Conservation (phyloP, 2,888 invertebrate genomes). For the Lochmaea capreae region DNA sequence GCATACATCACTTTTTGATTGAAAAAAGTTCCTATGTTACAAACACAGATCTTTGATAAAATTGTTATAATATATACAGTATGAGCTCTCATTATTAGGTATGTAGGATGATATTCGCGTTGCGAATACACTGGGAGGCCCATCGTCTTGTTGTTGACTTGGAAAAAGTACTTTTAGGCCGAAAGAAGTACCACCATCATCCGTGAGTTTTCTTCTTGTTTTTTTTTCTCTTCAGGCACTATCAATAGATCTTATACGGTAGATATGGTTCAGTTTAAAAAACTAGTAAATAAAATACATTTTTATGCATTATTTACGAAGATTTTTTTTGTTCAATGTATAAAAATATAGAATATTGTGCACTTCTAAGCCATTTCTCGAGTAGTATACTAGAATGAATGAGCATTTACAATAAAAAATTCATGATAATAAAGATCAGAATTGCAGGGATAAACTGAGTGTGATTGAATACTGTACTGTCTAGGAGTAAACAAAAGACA, state of each 20-base stretch:
- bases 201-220: slow-evolving; percentile 38
- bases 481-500: slow-evolving; percentile 2
- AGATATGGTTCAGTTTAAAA: slow-evolving; percentile 66
- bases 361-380: slow-evolving; percentile 63
- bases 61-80: slow-evolving; percentile 63
- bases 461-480: background rate
- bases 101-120: slow-evolving; percentile 49
- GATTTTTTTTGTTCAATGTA: slow-evolving; percentile 64
- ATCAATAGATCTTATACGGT: slow-evolving; percentile 61
- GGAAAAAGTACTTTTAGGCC: slow-evolving; percentile 51
- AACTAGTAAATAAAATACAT: slow-evolving; percentile 66
- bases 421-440: slow-evolving; percentile 50
- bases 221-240: slow-evolving; percentile 62
- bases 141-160: slow-evolving; percentile 42
- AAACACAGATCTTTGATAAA: slow-evolving; percentile 64
- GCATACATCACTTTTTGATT: slow-evolving; percentile 62
- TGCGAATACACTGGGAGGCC: slow-evolving; percentile 52
- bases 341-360: slow-evolving; percentile 67
- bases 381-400: slow-evolving; percentile 59
- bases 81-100: slow-evolving; percentile 60
- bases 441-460: slow-evolving; percentile 48
- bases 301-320: slow-evolving; percentile 63
- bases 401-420: slow-evolving; percentile 60
- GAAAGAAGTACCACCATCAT: slow-evolving; percentile 51
- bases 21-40: slow-evolving; percentile 59